phyloP scores from a whole-genome alignment of 2,888 invertebrate species.

The Phaedon cochleariae region DNA sequence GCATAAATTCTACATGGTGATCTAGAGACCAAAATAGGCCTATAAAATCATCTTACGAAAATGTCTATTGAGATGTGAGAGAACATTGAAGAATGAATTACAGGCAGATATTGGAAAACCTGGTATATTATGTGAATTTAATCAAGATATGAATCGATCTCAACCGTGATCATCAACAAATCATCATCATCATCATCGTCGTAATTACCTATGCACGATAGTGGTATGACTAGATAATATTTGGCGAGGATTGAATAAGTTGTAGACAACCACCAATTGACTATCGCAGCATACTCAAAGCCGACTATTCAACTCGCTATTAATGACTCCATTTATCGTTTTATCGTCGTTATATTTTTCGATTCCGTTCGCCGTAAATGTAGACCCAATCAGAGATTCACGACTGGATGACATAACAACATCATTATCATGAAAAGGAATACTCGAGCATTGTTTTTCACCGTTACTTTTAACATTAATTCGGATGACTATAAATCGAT shows the following conservation, averaged over 20 bases:
- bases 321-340: not conserved
- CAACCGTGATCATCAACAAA: too few species aligned
- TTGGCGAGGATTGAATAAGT: not conserved
- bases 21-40: too few species aligned
- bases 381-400: conserved; percentile 21
- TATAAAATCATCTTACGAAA: too few species aligned
- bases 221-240: not conserved
- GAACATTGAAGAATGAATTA: too few species aligned
- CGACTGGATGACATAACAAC: conserved; percentile 24
- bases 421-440: conserved; percentile 29
- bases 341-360: conserved; percentile 8
- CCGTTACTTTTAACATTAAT: conserved; percentile 38
- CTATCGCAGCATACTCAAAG: not conserved
- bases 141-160: too few species aligned
- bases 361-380: conserved; percentile 4
- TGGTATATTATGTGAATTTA: too few species aligned
- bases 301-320: not conserved
- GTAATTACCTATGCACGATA: not conserved
- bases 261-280: too few species aligned
- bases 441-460: conserved; percentile 22
- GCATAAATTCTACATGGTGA: too few species aligned
- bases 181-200: not conserved
- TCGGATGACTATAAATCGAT: conserved; percentile 32
- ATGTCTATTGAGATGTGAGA: too few species aligned
- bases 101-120: too few species aligned